Evolutionary conservation across 2,797 vertebrate genomes (phyloP).

Genomic region (Lacerta bilineata): DNA sequence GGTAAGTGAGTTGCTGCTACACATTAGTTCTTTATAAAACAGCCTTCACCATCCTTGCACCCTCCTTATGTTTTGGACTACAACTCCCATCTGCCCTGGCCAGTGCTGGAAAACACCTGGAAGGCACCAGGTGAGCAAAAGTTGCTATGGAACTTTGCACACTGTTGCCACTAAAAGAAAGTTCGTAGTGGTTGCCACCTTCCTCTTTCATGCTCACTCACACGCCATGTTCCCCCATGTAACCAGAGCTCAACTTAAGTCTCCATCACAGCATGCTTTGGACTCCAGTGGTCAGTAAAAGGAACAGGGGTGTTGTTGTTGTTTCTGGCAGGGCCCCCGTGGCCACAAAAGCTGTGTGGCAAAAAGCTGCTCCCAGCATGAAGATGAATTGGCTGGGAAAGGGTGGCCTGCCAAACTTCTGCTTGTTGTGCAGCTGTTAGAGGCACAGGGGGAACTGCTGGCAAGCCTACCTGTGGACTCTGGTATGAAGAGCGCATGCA

Average conservation of each 20-base stretch:
- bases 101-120: too few relatives aligned
- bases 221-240: background rate
- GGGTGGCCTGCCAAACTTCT: background rate
- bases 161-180: background rate
- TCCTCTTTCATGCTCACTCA: background rate
- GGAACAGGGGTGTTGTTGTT: background rate
- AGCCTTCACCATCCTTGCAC: too few relatives aligned
- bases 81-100: too few relatives aligned
- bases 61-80: too few relatives aligned
- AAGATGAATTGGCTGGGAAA: background rate
- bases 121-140: too few relatives aligned
- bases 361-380: background rate
- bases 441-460: background rate
- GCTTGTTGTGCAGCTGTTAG: background rate
- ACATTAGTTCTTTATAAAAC: background rate
- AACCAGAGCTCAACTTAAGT: constrained; percentile 12
- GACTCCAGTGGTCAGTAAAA: background rate
- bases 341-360: background rate
- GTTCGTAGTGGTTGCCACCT: background rate
- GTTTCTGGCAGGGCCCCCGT: background rate
- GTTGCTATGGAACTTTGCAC: background rate
- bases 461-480: background rate
- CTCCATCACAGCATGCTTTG: background rate
- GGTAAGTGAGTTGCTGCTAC: background rate
- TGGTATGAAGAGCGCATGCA: background rate